Evolutionary conservation across 2,113 vertebrate species (phyloP).

Genomic region (Machaerirhynchus nigripectus): DNA sequence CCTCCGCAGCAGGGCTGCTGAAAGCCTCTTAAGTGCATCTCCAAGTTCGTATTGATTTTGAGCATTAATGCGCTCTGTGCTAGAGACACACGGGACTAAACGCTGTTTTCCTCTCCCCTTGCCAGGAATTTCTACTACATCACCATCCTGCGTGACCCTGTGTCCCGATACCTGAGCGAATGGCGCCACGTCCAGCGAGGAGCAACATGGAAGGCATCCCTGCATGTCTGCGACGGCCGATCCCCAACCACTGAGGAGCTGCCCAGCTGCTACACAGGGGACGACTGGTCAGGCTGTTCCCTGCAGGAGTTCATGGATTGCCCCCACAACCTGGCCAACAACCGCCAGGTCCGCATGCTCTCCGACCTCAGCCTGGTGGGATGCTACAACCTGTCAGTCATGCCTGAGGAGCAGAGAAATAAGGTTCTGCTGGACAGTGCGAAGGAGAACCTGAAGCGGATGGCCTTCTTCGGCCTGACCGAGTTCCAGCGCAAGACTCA

Average conservation of each 20-base stretch:
- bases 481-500: slow-evolving; percentile 98
- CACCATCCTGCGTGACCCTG: slow-evolving; percentile 93
- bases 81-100: background rate
- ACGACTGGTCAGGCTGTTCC: slow-evolving; percentile 95
- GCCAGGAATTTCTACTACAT: slow-evolving; percentile 95
- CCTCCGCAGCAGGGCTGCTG: background rate
- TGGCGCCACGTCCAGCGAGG: slow-evolving; percentile 97
- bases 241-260: slow-evolving; percentile 90
- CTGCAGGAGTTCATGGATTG: slow-evolving; percentile 96
- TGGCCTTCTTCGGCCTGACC: slow-evolving; percentile 96
- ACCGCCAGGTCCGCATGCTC: slow-evolving; percentile 96
- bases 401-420: slow-evolving; percentile 90
- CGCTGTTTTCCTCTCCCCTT: background rate
- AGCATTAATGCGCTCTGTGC: rapidly evolving
- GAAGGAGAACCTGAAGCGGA: slow-evolving; percentile 90
- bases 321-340: slow-evolving; percentile 94
- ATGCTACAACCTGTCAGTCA: slow-evolving; percentile 93
- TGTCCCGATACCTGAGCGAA: slow-evolving; percentile 93
- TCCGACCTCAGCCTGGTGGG: slow-evolving; percentile 94
- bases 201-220: slow-evolving; percentile 93
- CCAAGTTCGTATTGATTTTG: background rate
- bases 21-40: background rate
- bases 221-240: slow-evolving; percentile 91
- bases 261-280: slow-evolving; percentile 91
- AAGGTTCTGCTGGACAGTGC: slow-evolving; percentile 91